Percentiles rank a stretch among this genome's conserved stretches.
Conservation (phyloP, 2,797 vertebrate species). For the Ctenopoma multispine region DNA sequence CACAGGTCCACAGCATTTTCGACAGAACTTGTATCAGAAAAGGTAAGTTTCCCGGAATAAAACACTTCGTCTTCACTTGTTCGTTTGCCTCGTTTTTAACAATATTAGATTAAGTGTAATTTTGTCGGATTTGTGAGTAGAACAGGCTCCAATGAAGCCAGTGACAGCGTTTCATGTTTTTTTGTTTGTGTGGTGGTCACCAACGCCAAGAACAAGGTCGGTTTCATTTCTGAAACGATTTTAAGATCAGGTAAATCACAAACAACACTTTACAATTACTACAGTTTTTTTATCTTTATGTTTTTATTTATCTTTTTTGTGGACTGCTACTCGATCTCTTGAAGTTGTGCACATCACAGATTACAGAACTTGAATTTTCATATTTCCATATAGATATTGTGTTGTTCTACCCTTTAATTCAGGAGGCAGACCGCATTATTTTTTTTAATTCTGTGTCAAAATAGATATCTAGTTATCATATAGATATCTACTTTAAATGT, state of each 20-base stretch:
- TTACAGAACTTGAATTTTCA: neutral
- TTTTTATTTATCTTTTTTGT: no score
- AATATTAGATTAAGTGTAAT: neutral
- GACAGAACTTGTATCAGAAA: constrained; percentile 71
- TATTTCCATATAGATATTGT: neutral
- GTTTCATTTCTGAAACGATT: neutral
- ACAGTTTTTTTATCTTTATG: no score
- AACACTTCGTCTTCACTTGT: no score
- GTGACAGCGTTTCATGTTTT: neutral
- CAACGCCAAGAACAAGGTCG: neutral
- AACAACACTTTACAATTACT: neutral
- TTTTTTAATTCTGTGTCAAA: no score
- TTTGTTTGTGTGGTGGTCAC: neutral
- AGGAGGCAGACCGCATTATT: no score
- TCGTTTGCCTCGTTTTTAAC: neutral
- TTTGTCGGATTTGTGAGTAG: neutral
- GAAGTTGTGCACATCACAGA: neutral
- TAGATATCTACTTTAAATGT: neutral
- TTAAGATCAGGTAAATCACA: neutral
- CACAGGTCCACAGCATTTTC: constrained; percentile 42
- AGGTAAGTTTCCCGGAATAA: constrained; percentile 58
- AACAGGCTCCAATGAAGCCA: no score
- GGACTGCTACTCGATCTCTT: neutral
- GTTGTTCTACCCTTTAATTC: no score
- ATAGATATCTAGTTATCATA: no score